Evolutionary conservation across 1,140 invertebrate genomes (phyloP).

Genomic region (Drosophila orosa): DNA sequence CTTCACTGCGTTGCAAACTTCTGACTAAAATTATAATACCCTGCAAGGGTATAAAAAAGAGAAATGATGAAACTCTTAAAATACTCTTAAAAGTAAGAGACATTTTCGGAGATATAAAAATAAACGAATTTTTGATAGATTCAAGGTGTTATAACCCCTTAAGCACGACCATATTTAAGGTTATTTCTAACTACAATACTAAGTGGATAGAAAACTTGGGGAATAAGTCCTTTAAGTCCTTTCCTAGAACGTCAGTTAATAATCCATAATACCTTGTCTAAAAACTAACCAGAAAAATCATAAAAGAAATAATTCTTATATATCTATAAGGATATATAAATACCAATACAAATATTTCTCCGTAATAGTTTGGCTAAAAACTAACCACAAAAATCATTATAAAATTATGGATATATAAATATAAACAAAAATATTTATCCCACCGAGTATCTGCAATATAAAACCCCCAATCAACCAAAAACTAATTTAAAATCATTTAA

Average conservation of each 20-base stretch:
- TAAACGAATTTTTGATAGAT: too few species aligned
- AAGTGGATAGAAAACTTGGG: neutral
- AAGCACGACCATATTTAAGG: too few species aligned
- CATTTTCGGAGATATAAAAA: neutral
- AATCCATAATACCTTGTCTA: neutral
- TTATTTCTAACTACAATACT: too few species aligned
- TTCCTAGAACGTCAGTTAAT: neutral
- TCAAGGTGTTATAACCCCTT: too few species aligned
- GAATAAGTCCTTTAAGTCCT: neutral
- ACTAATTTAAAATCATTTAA: neutral
- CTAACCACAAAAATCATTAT: neutral
- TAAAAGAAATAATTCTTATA: too few species aligned
- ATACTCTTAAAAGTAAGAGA: neutral
- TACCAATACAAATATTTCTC: neutral
- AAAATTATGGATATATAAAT: neutral
- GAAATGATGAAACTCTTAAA: neutral
- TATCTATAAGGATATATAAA: neutral
- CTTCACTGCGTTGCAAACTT: too few species aligned
- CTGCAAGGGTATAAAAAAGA: too few species aligned
- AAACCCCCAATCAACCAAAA: too few species aligned
- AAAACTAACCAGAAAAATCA: neutral
- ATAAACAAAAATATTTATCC: neutral
- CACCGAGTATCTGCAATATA: neutral
- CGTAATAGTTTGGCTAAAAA: neutral
- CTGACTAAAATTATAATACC: too few species aligned